These are phyloP conservation scores for Spodoptera litura DNA, from an alignment of 1,140 invertebrate genomes.

Conservation along the genomic window DNA sequence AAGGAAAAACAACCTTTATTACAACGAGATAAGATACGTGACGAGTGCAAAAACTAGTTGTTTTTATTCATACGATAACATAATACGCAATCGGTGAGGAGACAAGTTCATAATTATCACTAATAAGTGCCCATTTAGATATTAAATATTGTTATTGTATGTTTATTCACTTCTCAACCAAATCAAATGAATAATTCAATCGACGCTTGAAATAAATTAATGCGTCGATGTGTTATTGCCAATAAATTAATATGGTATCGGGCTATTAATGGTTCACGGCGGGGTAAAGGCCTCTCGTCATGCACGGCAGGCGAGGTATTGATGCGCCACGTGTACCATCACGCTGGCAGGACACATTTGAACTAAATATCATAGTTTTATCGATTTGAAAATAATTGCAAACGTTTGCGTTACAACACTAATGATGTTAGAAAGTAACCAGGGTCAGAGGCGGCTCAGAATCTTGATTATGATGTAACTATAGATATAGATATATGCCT, in stretches of 20 bases:
- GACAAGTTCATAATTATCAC: constrained; percentile 10
- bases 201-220: too few relatives aligned
- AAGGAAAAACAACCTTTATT: constrained; percentile 26
- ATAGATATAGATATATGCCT: not conserved
- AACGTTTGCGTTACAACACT: too few relatives aligned
- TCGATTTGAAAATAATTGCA: too few relatives aligned
- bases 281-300: too few relatives aligned
- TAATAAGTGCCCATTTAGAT: constrained; percentile 11
- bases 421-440: not conserved
- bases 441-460: not conserved
- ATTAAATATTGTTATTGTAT: not conserved
- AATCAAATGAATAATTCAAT: too few relatives aligned
- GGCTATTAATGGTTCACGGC: too few relatives aligned
- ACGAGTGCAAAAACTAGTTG: constrained; percentile 8
- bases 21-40: constrained; percentile 22
- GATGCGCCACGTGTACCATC: too few relatives aligned
- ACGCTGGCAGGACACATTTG: too few relatives aligned
- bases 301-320: too few relatives aligned
- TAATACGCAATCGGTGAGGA: not conserved
- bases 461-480: not conserved
- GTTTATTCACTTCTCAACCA: not conserved
- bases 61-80: constrained; percentile 9
- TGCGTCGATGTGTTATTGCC: too few relatives aligned
- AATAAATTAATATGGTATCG: too few relatives aligned
- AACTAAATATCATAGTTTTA: too few relatives aligned